These are phyloP conservation scores for Oreocharis arfaki DNA, from an alignment of 2,113 vertebrate genomes.

Conservation along the genomic window DNA sequence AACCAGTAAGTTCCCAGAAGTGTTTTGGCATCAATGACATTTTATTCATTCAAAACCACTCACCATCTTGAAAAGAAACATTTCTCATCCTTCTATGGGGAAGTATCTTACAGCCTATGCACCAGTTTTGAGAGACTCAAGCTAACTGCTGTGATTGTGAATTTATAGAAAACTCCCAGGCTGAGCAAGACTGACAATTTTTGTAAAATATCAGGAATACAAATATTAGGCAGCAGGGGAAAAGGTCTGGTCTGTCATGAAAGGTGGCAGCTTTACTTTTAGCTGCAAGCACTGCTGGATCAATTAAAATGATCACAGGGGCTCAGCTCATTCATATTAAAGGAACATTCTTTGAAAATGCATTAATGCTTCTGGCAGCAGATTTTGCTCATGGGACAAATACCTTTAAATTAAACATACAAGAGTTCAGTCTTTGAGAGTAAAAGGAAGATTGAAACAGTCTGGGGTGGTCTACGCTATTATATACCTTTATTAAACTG, in stretches of 20 bases:
- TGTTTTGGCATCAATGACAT: neutral
- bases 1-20: neutral
- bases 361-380: neutral
- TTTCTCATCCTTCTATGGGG: neutral
- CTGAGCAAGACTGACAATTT: neutral
- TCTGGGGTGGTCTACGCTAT: neutral
- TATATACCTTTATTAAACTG: neutral
- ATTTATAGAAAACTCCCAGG: neutral
- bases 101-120: neutral
- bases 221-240: neutral
- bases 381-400: neutral
- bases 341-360: neutral
- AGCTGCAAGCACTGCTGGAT: neutral
- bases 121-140: neutral
- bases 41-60: neutral
- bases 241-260: neutral
- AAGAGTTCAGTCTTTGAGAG: neutral
- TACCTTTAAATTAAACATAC: neutral
- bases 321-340: neutral
- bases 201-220: neutral
- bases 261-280: neutral
- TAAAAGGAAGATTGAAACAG: conserved; percentile 19
- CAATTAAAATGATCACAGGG: neutral
- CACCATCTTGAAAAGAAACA: neutral
- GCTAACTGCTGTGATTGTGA: neutral